Conservation (phyloP, 2,888 invertebrate genomes). For the Cinara cedri region DNA sequence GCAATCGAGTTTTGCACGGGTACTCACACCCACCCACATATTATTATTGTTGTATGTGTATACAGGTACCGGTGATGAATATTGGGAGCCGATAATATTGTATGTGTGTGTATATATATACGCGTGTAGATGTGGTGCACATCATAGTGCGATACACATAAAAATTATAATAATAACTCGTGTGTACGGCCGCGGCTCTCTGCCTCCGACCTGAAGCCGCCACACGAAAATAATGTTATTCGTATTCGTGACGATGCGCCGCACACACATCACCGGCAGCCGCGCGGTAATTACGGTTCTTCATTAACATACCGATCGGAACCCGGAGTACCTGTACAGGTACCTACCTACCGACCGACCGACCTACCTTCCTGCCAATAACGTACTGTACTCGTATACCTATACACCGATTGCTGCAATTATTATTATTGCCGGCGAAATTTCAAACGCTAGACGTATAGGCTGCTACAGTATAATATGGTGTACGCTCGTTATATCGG, state of each 20-base stretch:
- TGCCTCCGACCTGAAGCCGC: conserved; percentile 29
- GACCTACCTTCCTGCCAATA: too few species aligned
- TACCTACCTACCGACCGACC: too few species aligned
- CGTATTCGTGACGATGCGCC: conserved; percentile 22
- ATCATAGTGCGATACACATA: not conserved
- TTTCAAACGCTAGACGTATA: conserved; percentile 29
- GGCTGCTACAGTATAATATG: too few species aligned
- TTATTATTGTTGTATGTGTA: not conserved
- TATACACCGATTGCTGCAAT: not conserved
- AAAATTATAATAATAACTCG: not conserved
- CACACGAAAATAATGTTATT: conserved; percentile 19
- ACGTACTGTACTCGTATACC: too few species aligned
- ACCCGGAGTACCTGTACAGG: too few species aligned
- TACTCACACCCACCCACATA: too few species aligned
- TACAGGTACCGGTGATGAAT: conserved; percentile 1
- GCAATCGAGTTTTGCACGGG: too few species aligned
- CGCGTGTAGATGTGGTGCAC: not conserved
- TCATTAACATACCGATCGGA: conserved; percentile 47
- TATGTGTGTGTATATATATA: too few species aligned
- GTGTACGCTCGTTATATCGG: too few species aligned
- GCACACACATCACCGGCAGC: conserved; percentile 9
- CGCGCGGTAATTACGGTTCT: conserved; percentile 24
- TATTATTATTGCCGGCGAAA: conserved; percentile 16
- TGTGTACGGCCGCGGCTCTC: not conserved
- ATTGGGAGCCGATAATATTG: conserved; percentile 8